A percentile compares a stretch with the other conserved stretches of the same genome.
Evolutionary conservation across 2,113 vertebrate species (phyloP).

Genomic region (Dasypus novemcinctus): DNA sequence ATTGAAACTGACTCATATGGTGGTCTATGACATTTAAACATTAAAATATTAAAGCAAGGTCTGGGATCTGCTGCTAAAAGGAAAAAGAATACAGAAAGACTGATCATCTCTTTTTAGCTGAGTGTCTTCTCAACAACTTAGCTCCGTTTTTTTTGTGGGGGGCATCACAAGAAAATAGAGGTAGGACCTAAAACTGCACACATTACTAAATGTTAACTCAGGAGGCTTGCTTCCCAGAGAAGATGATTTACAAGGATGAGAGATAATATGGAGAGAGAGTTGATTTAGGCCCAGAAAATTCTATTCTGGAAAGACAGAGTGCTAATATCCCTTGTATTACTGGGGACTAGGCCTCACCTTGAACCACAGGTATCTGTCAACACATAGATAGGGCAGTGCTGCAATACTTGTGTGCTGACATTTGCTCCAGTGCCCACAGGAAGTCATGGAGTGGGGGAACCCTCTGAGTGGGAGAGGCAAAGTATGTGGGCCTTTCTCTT

Average conservation of each 20-base stretch:
- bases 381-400: background rate
- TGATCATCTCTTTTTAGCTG: background rate
- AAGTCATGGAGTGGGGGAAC: background rate
- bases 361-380: background rate
- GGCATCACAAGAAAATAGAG: background rate
- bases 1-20: conserved; percentile 12
- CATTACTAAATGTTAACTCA: conserved; percentile 31
- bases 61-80: background rate
- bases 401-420: background rate
- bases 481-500: background rate
- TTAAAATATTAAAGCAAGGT: conserved; percentile 44
- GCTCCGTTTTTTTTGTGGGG: background rate
- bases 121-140: conserved; percentile 50
- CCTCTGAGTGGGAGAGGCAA: background rate
- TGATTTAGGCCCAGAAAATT: background rate
- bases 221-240: conserved; percentile 5
- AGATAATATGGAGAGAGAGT: background rate
- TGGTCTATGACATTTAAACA: background rate
- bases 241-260: conserved; percentile 32
- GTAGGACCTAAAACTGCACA: background rate
- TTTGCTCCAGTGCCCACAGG: background rate
- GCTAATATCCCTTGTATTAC: background rate
- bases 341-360: background rate
- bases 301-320: conserved; percentile 41
- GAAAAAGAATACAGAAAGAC: background rate